Percentiles rank a stretch among this genome's conserved stretches.
Evolutionary conservation across 1,140 invertebrate species (phyloP).

Genomic region (Lysiphlebus fabarum): DNA sequence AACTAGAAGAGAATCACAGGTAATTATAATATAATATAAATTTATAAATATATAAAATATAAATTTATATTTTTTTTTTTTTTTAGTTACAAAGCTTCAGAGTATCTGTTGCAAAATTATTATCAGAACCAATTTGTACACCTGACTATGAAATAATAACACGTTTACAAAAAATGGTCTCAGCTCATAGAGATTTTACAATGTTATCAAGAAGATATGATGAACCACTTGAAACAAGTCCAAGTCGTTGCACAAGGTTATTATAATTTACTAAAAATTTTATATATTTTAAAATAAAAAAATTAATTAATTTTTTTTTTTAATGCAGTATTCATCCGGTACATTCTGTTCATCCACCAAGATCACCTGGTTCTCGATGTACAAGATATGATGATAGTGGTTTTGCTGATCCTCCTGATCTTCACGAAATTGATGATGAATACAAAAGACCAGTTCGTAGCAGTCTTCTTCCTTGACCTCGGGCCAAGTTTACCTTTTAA

Average conservation of each 20-base stretch:
- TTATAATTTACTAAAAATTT: slow-evolving; percentile 2
- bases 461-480: slow-evolving; percentile 47
- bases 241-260: slow-evolving; percentile 49
- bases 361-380: slow-evolving; percentile 48
- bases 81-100: slow-evolving; percentile 70
- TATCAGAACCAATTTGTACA: slow-evolving; percentile 66
- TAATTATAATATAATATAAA: no score
- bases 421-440: slow-evolving; percentile 48
- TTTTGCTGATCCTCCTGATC: slow-evolving; percentile 43
- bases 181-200: slow-evolving; percentile 75
- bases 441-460: slow-evolving; percentile 45
- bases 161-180: slow-evolving; percentile 70
- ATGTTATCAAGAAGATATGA: slow-evolving; percentile 69
- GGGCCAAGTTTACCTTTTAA: slow-evolving; percentile 34
- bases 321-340: slow-evolving; percentile 38
- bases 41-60: no score
- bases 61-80: no score
- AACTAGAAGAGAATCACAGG: slow-evolving; percentile 66
- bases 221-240: slow-evolving; percentile 56
- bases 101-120: slow-evolving; percentile 63
- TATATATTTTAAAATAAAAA: background rate
- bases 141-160: slow-evolving; percentile 76
- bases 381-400: slow-evolving; percentile 49
- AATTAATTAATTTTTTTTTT: slow-evolving; percentile 14
- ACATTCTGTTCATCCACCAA: slow-evolving; percentile 41